Base-by-base conservation (phyloP, 2,113 vertebrate species). In the Octodon degus region DNA sequence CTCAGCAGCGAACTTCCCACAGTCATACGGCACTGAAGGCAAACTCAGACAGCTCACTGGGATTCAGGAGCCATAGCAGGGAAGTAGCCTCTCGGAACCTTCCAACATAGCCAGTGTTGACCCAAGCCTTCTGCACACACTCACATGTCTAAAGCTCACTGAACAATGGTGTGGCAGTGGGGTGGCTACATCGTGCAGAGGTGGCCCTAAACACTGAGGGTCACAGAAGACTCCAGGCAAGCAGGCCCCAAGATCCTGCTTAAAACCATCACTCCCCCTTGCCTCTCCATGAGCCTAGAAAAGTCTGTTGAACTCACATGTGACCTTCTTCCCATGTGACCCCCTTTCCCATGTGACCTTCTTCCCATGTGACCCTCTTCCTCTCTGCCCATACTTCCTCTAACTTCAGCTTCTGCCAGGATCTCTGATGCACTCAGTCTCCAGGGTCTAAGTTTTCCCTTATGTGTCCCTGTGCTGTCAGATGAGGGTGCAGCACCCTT, bases 41-140 rank as follows among this genome's bases (percentile, higher is more conserved):
- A 60, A 65, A 34, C 40, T 58, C 13, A 2, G 17, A 67, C 11
- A n/a, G 47, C 60, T 83, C 43, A 13, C 72, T 85, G 11, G 4
- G 58, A 62, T 3, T 30, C 60, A 16, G 0, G 13, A 0, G 1
- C 25, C 32, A 68, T 0, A 22, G 43, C 40, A 17, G 1, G 11
- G 67, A 40, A 72, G 40, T 24, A 50, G 70, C 32, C 43, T 80
- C 70, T 67, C 0, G 0, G 53, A 81, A 91, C 25, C 2, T 25
- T 77, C 60, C 47, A 62, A 32, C 11, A 27, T 3, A 11, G 1
- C 3, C 11, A 55, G 25, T 30, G 27, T 16, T n/a, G 34, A 27
- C 32, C 30, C 30, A 40, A 50, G 94, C 19, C 6, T n/a, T 83
- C 60, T 6, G 53, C 40, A 25, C 1, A 11, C 34, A n/a, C 11